phyloP scores from a whole-genome alignment of 2,797 vertebrate species.

The Microtus obscurus region DNA sequence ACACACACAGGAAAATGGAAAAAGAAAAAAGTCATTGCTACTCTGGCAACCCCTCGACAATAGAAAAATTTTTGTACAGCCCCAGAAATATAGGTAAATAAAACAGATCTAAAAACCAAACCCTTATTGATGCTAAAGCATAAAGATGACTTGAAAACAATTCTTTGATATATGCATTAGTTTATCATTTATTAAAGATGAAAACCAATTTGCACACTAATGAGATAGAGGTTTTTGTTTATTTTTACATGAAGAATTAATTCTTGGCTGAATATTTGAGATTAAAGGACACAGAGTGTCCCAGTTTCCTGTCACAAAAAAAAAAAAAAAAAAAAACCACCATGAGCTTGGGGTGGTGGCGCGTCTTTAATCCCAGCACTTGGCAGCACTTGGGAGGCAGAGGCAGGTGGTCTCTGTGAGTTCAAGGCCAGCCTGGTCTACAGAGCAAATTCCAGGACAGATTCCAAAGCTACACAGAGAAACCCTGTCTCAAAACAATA shows the following conservation, averaged over 20 bases:
- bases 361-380: no score
- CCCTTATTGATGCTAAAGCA: neutral
- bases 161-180: neutral
- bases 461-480: no score
- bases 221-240: neutral
- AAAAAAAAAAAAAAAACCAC: no score
- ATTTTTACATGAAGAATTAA: neutral
- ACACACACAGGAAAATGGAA: neutral
- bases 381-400: no score
- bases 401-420: no score
- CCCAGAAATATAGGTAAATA: neutral
- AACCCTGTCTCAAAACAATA: no score
- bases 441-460: no score
- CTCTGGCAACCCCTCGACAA: neutral
- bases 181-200: neutral
- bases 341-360: no score
- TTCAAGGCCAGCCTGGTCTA: no score
- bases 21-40: neutral
- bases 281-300: neutral
- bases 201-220: neutral
- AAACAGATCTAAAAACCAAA: neutral
- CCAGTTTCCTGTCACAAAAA: neutral
- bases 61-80: neutral
- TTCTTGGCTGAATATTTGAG: neutral
- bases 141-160: neutral